Conservation (phyloP, 2,797 vertebrate species). For the Sebastes minor region DNA sequence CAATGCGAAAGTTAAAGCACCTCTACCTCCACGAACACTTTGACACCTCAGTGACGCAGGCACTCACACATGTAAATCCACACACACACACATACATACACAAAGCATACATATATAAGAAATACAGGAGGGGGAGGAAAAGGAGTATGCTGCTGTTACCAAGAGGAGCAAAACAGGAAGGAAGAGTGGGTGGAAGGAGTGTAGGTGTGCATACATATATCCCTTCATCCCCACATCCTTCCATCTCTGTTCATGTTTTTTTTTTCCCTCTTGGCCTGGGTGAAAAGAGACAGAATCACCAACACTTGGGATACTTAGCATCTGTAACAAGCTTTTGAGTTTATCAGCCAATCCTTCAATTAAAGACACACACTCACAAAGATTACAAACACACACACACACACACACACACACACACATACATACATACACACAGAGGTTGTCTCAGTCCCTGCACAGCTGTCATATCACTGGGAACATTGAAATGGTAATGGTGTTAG, state of each 20-base stretch:
- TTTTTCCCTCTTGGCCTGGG: constrained; percentile 37
- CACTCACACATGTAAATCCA: neutral
- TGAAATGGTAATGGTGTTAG: constrained; percentile 74
- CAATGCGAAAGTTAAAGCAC: constrained; percentile 39
- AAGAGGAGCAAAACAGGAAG: constrained; percentile 48
- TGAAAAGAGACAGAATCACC: constrained; percentile 45
- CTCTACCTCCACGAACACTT: constrained; percentile 25
- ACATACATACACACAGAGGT: neutral
- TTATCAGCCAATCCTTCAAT: constrained; percentile 70
- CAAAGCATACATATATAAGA: neutral
- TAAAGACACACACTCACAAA: constrained; percentile 43
- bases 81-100: neutral
- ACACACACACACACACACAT: neutral
- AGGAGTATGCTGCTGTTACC: constrained; percentile 49
- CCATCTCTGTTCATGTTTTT: constrained; percentile 24
- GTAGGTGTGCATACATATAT: constrained; percentile 68
- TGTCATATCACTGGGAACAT: constrained; percentile 71
- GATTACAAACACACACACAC: constrained; percentile 8
- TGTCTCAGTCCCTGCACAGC: constrained; percentile 39
- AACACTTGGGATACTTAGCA: constrained; percentile 63
- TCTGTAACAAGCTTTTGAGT: constrained; percentile 74
- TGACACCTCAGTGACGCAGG: constrained; percentile 6
- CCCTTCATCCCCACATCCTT: constrained; percentile 44
- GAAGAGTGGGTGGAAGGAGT: constrained; percentile 65
- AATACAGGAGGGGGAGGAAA: constrained; percentile 43